Conservation (phyloP, 2,888 invertebrate species). For the Gari tellinella region DNA sequence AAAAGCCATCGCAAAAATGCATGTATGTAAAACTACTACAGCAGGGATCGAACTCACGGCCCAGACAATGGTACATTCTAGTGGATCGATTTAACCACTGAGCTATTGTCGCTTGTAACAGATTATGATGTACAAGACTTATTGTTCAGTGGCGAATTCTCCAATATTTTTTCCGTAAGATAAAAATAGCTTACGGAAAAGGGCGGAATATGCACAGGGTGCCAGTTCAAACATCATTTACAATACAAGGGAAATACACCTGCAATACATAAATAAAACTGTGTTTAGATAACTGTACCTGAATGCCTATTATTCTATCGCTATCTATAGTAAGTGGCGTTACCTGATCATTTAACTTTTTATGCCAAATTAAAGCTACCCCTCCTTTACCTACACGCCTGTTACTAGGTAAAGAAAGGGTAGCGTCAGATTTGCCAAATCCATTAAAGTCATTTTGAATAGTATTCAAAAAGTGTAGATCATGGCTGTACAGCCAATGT, state of each 20-base stretch:
- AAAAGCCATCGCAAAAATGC: no score
- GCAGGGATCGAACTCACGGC: no score
- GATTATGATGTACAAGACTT: no score
- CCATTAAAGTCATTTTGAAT: constrained; percentile 3
- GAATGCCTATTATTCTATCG: constrained; percentile 21
- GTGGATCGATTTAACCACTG: no score
- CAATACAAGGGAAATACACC: constrained; percentile 16
- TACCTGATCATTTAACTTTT: neutral
- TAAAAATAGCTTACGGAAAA: no score
- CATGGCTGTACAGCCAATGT: neutral
- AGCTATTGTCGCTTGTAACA: no score
- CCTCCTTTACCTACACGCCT: constrained; percentile 12
- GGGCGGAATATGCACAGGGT: no score
- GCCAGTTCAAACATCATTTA: no score
- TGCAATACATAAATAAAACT: neutral
- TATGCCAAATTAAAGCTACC: constrained; percentile 9
- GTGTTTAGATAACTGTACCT: constrained; percentile 2
- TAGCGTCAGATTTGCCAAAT: constrained; percentile 1
- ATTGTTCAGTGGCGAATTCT: no score
- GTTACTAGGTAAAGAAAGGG: neutral
- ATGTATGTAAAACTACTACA: no score
- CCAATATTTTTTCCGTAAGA: no score
- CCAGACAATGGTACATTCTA: no score
- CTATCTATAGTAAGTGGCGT: neutral
- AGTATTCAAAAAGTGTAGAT: constrained; percentile 5